These are phyloP conservation scores for Syngnathus acus DNA, from an alignment of 2,797 vertebrate species.

Conservation along the genomic window DNA sequence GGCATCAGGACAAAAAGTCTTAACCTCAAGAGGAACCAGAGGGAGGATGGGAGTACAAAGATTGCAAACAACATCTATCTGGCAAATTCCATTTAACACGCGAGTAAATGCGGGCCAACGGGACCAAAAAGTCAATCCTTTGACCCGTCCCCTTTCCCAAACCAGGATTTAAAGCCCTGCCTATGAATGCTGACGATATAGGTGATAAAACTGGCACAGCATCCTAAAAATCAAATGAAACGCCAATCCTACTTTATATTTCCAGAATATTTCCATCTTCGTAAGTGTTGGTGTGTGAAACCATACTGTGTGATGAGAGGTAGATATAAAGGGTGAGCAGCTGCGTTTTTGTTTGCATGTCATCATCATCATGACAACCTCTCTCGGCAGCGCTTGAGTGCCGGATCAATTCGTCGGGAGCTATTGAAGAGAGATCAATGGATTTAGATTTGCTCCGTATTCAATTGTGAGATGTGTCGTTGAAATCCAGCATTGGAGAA, in stretches of 20 bases:
- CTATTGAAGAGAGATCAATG: constrained; percentile 18
- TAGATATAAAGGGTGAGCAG: constrained; percentile 58
- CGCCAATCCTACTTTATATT: constrained; percentile 29
- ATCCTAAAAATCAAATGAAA: constrained; percentile 10
- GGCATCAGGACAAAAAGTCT: constrained; percentile 23
- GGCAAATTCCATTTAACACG: constrained; percentile 14
- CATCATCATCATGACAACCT: constrained; percentile 58
- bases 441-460: constrained; percentile 42
- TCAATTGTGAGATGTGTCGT: constrained; percentile 46
- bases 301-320: constrained; percentile 55
- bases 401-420: constrained; percentile 8
- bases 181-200: constrained; percentile 26
- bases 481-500: constrained; percentile 31
- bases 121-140: constrained; percentile 17
- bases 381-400: constrained; percentile 33
- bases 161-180: constrained; percentile 33
- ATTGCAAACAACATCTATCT: constrained; percentile 11
- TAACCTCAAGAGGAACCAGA: constrained; percentile 12
- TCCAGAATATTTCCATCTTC: constrained; percentile 20
- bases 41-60: constrained; percentile 11
- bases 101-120: constrained; percentile 14
- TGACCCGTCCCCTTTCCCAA: constrained; percentile 8
- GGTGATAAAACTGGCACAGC: constrained; percentile 12
- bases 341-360: constrained; percentile 54
- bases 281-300: background rate